These are phyloP conservation scores for Spinibarbus caldwelli DNA, from an alignment of 2,797 vertebrate species.

Conservation along the genomic window DNA sequence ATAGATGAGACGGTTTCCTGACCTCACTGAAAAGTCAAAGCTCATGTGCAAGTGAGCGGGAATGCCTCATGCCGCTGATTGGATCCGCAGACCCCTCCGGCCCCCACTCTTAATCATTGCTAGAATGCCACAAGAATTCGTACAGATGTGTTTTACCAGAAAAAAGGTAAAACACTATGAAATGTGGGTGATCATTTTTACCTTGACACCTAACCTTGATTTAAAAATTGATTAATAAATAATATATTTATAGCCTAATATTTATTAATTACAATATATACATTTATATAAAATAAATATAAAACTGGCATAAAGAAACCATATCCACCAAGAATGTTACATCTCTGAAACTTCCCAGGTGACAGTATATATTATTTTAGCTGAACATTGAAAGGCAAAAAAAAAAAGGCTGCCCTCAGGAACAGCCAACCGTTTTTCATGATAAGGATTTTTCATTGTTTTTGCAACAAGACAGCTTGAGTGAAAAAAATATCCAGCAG, in stretches of 20 bases:
- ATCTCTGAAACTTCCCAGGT: conserved; percentile 17
- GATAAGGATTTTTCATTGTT: conserved; percentile 69
- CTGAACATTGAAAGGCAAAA: conserved; percentile 16
- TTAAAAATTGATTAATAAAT: background rate
- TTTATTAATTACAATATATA: background rate
- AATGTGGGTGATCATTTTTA: background rate
- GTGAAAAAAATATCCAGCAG: conserved; percentile 54
- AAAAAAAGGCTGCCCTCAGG: conserved; percentile 4
- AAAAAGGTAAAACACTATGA: background rate
- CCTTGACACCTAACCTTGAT: background rate
- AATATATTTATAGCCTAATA: background rate
- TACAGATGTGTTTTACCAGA: background rate
- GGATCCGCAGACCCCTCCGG: conserved; percentile 3
- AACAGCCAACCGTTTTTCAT: conserved; percentile 56
- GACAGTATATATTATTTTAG: conserved; percentile 52
- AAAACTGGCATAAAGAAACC: background rate
- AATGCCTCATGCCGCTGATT: conserved; percentile 29
- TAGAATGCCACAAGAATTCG: conserved; percentile 7
- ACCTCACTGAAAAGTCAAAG: conserved; percentile 16
- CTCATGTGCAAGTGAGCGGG: conserved; percentile 11
- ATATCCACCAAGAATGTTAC: background rate
- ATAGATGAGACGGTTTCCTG: conserved; percentile 58
- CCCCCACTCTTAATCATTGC: conserved; percentile 27
- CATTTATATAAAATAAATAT: conserved; percentile 20
- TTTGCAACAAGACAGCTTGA: conserved; percentile 65